phyloP scores from a whole-genome alignment of 64 coral and sea anemone species.

The Stylophora pistillata region DNA sequence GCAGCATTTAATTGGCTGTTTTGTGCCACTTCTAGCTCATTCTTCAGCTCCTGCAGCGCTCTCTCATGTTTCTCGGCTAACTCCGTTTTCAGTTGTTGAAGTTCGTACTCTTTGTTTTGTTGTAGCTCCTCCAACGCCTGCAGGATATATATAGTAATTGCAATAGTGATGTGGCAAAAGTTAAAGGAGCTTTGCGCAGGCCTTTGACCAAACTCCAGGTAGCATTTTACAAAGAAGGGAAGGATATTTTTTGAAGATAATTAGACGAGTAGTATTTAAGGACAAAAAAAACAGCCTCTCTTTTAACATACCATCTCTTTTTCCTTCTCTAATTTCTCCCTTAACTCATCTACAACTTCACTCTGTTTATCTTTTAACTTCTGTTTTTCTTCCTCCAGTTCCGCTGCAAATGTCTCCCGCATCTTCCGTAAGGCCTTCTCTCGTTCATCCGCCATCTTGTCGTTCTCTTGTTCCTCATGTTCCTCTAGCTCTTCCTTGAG shows the following conservation, averaged over 20 bases:
- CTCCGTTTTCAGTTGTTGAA: slow-evolving; percentile 91
- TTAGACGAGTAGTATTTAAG: background rate
- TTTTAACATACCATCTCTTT: slow-evolving; percentile 72
- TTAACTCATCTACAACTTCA: slow-evolving; percentile 58
- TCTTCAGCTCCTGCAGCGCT: slow-evolving; percentile 58
- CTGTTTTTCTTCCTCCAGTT: slow-evolving; percentile 75
- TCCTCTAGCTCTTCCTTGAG: slow-evolving; percentile 78
- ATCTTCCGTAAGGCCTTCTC: slow-evolving; percentile 47
- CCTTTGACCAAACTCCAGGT: too few relatives aligned
- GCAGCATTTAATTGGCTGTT: slow-evolving; percentile 51
- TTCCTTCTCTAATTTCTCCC: slow-evolving; percentile 85
- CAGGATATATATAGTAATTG: background rate
- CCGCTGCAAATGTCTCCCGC: slow-evolving; percentile 64
- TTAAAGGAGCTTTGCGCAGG: background rate
- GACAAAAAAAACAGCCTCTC: background rate
- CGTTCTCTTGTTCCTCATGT: slow-evolving; percentile 73
- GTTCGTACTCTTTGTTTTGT: slow-evolving; percentile 88
- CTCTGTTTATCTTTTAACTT: slow-evolving; percentile 63
- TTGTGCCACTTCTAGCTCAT: slow-evolving; percentile 68
- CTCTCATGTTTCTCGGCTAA: slow-evolving; percentile 92
- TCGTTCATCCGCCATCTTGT: slow-evolving; percentile 47
- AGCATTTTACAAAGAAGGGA: too few relatives aligned
- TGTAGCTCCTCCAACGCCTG: slow-evolving; percentile 88
- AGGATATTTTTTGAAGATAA: too few relatives aligned
- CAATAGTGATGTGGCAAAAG: background rate